phyloP scores from a whole-genome alignment of 37 sponge, comb jelly and placozoan genomes.

The Cliona cf. orientalis region DNA sequence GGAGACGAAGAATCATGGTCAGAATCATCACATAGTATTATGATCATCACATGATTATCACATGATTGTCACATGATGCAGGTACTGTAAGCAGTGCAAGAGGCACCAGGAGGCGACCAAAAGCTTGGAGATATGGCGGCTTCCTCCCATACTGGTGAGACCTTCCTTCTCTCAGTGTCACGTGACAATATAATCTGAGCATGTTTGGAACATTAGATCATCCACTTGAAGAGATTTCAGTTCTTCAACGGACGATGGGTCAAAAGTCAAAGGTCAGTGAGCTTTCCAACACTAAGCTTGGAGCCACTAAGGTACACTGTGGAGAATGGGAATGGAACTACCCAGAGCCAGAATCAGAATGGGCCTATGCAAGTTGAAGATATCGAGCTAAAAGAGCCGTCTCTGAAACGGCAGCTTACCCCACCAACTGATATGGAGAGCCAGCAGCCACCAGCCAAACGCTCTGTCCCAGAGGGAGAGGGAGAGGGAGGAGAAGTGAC shows the following conservation, averaged over 20 bases:
- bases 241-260: slow-evolving; percentile 94
- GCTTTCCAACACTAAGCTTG: slow-evolving; percentile 69
- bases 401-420: too few relatives aligned
- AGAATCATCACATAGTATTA: background rate
- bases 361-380: too few relatives aligned
- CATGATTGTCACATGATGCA: slow-evolving; percentile 10
- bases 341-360: too few relatives aligned
- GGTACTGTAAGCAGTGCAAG: slow-evolving; percentile 95
- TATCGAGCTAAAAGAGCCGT: too few relatives aligned
- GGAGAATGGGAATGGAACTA: slow-evolving; percentile 32
- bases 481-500: too few relatives aligned
- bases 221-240: slow-evolving; percentile 97
- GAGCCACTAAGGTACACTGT: slow-evolving; percentile 68
- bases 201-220: slow-evolving; percentile 70
- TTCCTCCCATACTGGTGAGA: slow-evolving; percentile 95
- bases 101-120: slow-evolving; percentile 83
- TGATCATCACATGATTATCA: background rate
- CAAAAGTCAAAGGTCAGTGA: slow-evolving; percentile 87
- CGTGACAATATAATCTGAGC: background rate
- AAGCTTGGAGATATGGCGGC: slow-evolving; percentile 96
- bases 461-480: too few relatives aligned
- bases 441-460: too few relatives aligned
- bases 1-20: slow-evolving; percentile 97
- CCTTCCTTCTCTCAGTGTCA: background rate
- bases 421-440: too few relatives aligned